A percentile compares a stretch with the other conserved stretches of the same genome.
Evolutionary conservation across 2,888 invertebrate genomes (phyloP).

Genomic region (Aromia moschata): DNA sequence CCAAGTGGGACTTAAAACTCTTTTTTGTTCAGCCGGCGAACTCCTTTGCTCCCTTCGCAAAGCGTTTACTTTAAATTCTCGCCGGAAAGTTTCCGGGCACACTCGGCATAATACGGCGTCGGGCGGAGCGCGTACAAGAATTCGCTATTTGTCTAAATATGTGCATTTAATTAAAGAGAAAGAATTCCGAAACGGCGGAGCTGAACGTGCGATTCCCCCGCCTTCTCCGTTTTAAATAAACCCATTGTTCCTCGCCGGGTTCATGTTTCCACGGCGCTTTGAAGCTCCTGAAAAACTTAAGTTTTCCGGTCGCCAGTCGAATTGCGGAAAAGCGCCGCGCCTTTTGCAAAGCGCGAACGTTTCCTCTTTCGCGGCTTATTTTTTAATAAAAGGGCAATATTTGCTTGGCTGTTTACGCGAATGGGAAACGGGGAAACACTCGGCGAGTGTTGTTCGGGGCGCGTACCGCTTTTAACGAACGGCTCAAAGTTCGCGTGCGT

Average conservation of each 20-base stretch:
- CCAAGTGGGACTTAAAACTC: constrained; percentile 3
- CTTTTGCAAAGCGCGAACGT: too few species aligned
- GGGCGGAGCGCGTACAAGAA: constrained; percentile 8
- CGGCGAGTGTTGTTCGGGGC: background rate
- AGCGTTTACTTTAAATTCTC: constrained; percentile 5
- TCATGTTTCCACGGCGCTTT: constrained; percentile 19
- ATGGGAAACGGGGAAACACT: too few species aligned
- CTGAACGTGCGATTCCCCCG: constrained; percentile 1
- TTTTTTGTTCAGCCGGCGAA: background rate
- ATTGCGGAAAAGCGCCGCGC: too few species aligned
- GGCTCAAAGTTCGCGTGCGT: constrained; percentile 16
- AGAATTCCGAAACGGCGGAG: constrained; percentile 4
- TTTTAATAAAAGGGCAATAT: too few species aligned
- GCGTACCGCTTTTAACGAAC: constrained; percentile 8
- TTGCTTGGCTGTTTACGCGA: too few species aligned
- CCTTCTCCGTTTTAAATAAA: constrained; percentile 14
- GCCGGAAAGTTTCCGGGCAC: constrained; percentile 7
- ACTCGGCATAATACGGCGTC: background rate
- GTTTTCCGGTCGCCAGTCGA: too few species aligned
- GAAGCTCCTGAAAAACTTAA: constrained; percentile 32
- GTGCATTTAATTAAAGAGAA: constrained; percentile 19
- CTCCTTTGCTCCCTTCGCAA: background rate
- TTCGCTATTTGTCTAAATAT: constrained; percentile 19
- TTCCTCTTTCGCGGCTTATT: too few species aligned
- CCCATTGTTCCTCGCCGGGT: constrained; percentile 13